These are phyloP conservation scores for Prosopocoilus inquinatus DNA, from an alignment of 2,888 invertebrate species.

Conservation along the genomic window DNA sequence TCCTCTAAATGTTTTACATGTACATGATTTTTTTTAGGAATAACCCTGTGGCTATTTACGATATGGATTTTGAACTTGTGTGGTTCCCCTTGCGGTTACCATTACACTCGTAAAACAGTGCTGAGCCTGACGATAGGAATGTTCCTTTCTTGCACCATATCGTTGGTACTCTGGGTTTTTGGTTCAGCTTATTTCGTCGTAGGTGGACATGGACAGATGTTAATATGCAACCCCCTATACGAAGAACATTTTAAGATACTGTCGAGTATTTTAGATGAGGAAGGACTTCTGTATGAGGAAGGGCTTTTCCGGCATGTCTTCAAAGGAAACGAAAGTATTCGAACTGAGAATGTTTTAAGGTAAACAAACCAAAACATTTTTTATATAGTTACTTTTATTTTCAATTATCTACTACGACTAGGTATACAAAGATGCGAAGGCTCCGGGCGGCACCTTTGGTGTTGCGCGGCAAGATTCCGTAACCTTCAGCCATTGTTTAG, in stretches of 20 bases:
- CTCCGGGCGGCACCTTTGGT: no score
- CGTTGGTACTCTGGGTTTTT: slow-evolving; percentile 8
- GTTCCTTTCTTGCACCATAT: slow-evolving; percentile 1
- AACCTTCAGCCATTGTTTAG: no score
- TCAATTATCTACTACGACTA: no score
- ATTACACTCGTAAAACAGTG: slow-evolving; percentile 10
- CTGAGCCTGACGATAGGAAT: slow-evolving; percentile 6
- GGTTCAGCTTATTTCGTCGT: slow-evolving; percentile 13
- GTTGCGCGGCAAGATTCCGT: no score
- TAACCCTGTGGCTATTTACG: slow-evolving; percentile 6
- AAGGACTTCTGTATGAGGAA: slow-evolving; percentile 10
- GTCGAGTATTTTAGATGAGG: slow-evolving; percentile 13
- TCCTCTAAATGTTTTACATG: no score
- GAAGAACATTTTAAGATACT: slow-evolving; percentile 10
- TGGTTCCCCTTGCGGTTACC: slow-evolving; percentile 16
- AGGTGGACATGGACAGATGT: slow-evolving; percentile 15
- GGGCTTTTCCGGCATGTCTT: slow-evolving; percentile 11
- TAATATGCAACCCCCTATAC: slow-evolving; percentile 13
- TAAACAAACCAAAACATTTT: slow-evolving; percentile 1
- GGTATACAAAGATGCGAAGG: no score
- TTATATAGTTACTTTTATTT: no score
- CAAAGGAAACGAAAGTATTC: slow-evolving; percentile 10
- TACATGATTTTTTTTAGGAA: slow-evolving; percentile 9
- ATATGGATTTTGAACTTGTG: slow-evolving; percentile 11
- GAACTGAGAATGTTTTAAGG: slow-evolving; percentile 11